Evolutionary conservation across 92 coral and sea anemone species (phyloP).

Genomic region (Phymanthus crucifer): DNA sequence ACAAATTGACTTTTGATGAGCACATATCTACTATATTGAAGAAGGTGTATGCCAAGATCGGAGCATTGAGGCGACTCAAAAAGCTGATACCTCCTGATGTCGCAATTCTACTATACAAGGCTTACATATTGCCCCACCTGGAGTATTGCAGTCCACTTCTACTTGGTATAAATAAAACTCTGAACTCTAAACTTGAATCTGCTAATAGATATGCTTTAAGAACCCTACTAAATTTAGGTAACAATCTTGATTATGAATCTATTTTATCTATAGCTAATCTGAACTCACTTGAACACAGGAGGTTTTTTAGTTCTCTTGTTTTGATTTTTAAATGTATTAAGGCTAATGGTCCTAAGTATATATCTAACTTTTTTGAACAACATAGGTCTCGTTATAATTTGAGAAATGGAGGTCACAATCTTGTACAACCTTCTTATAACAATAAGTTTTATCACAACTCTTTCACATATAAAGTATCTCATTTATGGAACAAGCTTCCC

Average conservation of each 20-base stretch:
- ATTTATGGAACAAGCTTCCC: constrained; percentile 8
- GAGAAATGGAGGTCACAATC: not conserved
- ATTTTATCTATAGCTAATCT: not conserved
- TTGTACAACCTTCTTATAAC: not conserved
- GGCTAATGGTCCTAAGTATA: constrained; percentile 10
- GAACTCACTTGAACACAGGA: constrained; percentile 1
- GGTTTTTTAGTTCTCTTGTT: not conserved
- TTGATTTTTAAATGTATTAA: constrained; percentile 1
- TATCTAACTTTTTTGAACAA: not conserved
- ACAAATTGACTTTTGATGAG: not conserved
- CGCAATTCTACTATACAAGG: constrained; percentile 14
- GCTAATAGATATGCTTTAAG: constrained; percentile 16
- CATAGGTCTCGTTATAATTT: not conserved
- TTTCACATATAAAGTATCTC: not conserved
- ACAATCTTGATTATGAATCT: not conserved
- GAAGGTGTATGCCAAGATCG: constrained; percentile 6
- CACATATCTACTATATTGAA: not conserved
- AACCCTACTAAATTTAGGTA: constrained; percentile 22
- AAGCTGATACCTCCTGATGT: constrained; percentile 22
- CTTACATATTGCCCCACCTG: constrained; percentile 34
- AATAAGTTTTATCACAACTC: not conserved
- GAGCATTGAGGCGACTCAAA: constrained; percentile 36
- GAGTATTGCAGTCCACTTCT: constrained; percentile 45
- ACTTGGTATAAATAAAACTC: constrained; percentile 21
- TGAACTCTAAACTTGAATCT: constrained; percentile 8